These are phyloP conservation scores for Caenorhabditis remanei DNA, from an alignment of 1,140 invertebrate genomes.

Conservation along the genomic window DNA sequence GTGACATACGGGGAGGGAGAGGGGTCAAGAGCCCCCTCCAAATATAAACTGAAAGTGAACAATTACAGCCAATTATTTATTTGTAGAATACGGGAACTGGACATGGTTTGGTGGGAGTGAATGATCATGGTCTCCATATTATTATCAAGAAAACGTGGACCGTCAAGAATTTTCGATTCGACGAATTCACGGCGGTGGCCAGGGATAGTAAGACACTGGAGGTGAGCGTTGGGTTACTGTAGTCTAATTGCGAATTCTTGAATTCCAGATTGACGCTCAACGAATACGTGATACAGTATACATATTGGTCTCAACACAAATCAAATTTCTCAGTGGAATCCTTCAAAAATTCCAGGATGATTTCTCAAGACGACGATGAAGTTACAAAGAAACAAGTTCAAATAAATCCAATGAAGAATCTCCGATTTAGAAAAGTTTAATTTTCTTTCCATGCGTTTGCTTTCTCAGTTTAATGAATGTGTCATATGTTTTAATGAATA, in stretches of 20 bases:
- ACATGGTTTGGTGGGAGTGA: slow-evolving; percentile 35
- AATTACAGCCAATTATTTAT: slow-evolving; percentile 44
- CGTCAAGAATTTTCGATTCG: slow-evolving; percentile 28
- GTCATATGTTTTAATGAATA: too few species aligned
- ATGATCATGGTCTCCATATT: slow-evolving; percentile 39
- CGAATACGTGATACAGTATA: not conserved
- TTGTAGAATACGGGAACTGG: slow-evolving; percentile 39
- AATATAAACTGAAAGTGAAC: slow-evolving; percentile 4
- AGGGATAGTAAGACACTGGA: slow-evolving; percentile 30
- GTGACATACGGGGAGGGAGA: not conserved
- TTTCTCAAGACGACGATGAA: too few species aligned
- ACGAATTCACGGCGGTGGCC: not conserved
- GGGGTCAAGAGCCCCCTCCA: not conserved
- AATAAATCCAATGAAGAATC: too few species aligned
- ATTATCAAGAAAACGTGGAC: slow-evolving; percentile 41
- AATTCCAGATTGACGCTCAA: slow-evolving; percentile 26
- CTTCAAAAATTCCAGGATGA: slow-evolving; percentile 21
- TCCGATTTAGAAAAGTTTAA: too few species aligned
- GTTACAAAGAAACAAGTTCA: too few species aligned
- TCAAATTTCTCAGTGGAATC: slow-evolving; percentile 22
- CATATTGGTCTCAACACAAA: slow-evolving; percentile 23
- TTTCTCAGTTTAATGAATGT: too few species aligned
- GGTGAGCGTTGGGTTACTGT: not conserved
- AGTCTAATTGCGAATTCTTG: not conserved
- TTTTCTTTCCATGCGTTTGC: too few species aligned